Evolutionary conservation across 1,140 invertebrate genomes (phyloP), one percentile per base, ranked within the genome.

Genomic region (Uloborus diversus): DNA sequence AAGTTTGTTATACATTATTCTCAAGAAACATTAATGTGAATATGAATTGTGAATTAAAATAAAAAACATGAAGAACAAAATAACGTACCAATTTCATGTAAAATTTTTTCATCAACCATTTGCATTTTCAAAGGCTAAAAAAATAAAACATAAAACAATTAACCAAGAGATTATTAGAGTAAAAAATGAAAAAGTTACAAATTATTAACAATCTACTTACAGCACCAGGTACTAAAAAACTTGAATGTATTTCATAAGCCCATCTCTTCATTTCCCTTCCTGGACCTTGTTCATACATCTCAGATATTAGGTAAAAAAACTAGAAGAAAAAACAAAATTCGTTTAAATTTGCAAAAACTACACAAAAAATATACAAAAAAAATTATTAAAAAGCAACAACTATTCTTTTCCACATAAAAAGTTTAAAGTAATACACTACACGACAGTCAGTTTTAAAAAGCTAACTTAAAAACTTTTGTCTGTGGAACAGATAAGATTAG

Each of bases 191-290:
- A 37, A 37, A 33, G 62, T 56, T 33, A 35, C 0, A 47, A 35
- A 33, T 53, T 3, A 64, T 69, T 62, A n/a, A 81, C 49, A 4
- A 13, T 30, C 37, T 75, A 89, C 89, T 88, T 86, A 91, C 94
- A 82, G 96, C 95, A 84, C 92, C 92, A 84, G 95, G 94, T 83
- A 96, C 93, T 75, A 98, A 89, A 89, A 98, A 99, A 84, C 94
- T 96, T 69, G 96, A 98, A 88, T 97, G 95, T 84, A 99, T 96
- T 89, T 99, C 96, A 88, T 98, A 98, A 32, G 96, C 96, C 96
- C 96, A 99, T 86, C 96, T 95, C 70, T 93, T 91, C 91, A 98
- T 92, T 85, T 96, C 94, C 87, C 96, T 96, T 37, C 90, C 90
- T 84, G 91, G 94, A 33, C 93, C 93, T 85, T 94, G 91, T 85